These are phyloP conservation scores for Crocallis elinguaria DNA, from an alignment of 2,888 invertebrate genomes.

Conservation along the genomic window DNA sequence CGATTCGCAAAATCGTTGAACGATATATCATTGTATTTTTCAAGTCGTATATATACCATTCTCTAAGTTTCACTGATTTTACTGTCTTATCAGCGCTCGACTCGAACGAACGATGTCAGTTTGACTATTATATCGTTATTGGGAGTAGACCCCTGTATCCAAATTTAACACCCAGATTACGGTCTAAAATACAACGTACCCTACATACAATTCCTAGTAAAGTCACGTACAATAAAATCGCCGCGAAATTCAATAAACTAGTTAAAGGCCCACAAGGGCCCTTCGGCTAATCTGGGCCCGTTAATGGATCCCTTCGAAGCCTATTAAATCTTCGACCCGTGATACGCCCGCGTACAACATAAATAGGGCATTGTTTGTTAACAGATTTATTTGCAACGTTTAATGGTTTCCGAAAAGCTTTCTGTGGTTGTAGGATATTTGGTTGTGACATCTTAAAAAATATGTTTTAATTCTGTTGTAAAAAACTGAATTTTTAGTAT, in stretches of 20 bases:
- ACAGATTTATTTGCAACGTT: constrained; percentile 19
- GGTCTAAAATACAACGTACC: constrained; percentile 9
- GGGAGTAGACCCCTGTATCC: background rate
- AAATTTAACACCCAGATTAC: constrained; percentile 12
- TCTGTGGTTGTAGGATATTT: background rate
- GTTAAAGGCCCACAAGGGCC: constrained; percentile 32
- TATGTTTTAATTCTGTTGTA: too few relatives aligned
- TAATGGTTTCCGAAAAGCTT: background rate
- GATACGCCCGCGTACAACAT: constrained; percentile 35
- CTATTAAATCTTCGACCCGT: constrained; percentile 49
- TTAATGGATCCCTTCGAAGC: constrained; percentile 57
- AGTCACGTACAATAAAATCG: constrained; percentile 32
- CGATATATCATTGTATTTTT: too few relatives aligned
- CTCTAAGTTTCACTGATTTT: too few relatives aligned
- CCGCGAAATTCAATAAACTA: constrained; percentile 37
- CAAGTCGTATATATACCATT: too few relatives aligned
- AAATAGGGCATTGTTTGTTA: constrained; percentile 26
- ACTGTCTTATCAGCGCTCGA: too few relatives aligned
- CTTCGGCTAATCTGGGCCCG: constrained; percentile 48
- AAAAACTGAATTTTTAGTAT: too few relatives aligned
- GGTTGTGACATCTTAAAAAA: too few relatives aligned
- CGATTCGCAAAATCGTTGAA: too few relatives aligned
- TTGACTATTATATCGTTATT: too few relatives aligned
- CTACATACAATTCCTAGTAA: constrained; percentile 11
- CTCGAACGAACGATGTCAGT: too few relatives aligned